A percentile compares a stretch with the other conserved stretches of the same genome.
Evolutionary conservation across 2,888 invertebrate genomes (phyloP).

Genomic region (Venusia cambrica): DNA sequence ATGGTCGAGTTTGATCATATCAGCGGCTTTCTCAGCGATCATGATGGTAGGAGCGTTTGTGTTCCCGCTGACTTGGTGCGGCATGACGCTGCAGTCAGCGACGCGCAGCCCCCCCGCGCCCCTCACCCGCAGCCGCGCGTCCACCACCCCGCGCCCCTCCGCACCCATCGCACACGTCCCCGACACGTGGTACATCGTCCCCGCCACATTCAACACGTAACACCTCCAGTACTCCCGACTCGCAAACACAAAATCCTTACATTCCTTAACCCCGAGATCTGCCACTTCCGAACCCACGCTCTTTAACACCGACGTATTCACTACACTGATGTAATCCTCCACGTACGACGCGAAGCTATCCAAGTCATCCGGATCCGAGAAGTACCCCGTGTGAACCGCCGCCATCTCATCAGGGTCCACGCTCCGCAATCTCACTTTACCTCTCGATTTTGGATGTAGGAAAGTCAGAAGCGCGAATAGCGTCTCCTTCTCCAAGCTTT

Average conservation of each 20-base stretch:
- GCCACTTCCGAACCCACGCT: conserved; percentile 29
- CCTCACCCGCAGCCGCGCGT: conserved; percentile 52
- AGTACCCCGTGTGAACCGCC: conserved; percentile 41
- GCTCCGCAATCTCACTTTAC: conserved; percentile 41
- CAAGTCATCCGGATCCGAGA: conserved; percentile 37
- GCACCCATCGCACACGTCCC: conserved; percentile 44
- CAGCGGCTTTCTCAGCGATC: conserved; percentile 82
- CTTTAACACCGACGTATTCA: conserved; percentile 34
- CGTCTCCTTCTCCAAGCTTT: conserved; percentile 33
- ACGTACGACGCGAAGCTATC: conserved; percentile 29
- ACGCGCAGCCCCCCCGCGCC: conserved; percentile 80
- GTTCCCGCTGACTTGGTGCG: conserved; percentile 81
- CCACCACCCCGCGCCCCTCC: conserved; percentile 36
- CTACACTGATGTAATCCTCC: conserved; percentile 34
- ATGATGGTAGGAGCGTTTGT: conserved; percentile 82
- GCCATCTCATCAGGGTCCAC: conserved; percentile 41
- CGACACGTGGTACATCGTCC: conserved; percentile 42
- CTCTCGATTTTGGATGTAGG: conserved; percentile 45
- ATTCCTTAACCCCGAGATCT: conserved; percentile 38
- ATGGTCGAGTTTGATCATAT: conserved; percentile 68
- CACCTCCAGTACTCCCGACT: conserved; percentile 55
- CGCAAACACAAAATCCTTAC: conserved; percentile 37
- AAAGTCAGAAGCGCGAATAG: conserved; percentile 39
- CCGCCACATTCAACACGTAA: conserved; percentile 42
- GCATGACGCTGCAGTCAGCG: conserved; percentile 84